Evolutionary conservation across 1,140 invertebrate species (phyloP).

Genomic region (Drosophila oshimai): DNA sequence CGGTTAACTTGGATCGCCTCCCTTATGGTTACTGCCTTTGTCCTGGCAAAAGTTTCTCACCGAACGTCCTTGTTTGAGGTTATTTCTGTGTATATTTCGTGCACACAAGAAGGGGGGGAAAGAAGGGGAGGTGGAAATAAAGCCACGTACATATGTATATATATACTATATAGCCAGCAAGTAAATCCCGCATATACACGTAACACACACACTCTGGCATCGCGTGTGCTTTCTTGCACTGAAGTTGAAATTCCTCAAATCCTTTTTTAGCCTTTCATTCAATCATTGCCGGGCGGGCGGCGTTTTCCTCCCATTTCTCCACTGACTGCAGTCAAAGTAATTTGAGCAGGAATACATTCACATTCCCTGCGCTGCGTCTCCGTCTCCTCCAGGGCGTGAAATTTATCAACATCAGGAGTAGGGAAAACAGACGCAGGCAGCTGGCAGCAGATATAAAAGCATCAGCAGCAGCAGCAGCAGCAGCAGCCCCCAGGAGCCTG

Average conservation of each 20-base stretch:
- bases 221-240: background rate
- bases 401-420: slow-evolving; percentile 57
- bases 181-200: slow-evolving; percentile 1
- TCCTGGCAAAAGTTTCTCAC: slow-evolving; percentile 52
- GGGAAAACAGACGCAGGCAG: background rate
- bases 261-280: slow-evolving; percentile 74
- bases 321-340: slow-evolving; percentile 70
- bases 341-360: slow-evolving; percentile 43
- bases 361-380: slow-evolving; percentile 34
- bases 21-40: slow-evolving; percentile 1
- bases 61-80: slow-evolving; percentile 80
- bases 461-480: slow-evolving; percentile 2
- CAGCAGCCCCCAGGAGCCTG: slow-evolving; percentile 17
- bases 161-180: background rate
- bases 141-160: background rate
- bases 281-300: slow-evolving; percentile 59
- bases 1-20: background rate
- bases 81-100: slow-evolving; percentile 62
- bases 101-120: background rate
- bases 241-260: slow-evolving; percentile 56
- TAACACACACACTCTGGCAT: background rate
- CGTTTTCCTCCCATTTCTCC: background rate
- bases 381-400: slow-evolving; percentile 53
- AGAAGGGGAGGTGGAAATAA: background rate
- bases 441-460: background rate